A percentile compares a stretch with the other conserved stretches of the same genome.
Conservation (phyloP, 2,113 vertebrate genomes). For the Tympanuchus pallidicinctus region DNA sequence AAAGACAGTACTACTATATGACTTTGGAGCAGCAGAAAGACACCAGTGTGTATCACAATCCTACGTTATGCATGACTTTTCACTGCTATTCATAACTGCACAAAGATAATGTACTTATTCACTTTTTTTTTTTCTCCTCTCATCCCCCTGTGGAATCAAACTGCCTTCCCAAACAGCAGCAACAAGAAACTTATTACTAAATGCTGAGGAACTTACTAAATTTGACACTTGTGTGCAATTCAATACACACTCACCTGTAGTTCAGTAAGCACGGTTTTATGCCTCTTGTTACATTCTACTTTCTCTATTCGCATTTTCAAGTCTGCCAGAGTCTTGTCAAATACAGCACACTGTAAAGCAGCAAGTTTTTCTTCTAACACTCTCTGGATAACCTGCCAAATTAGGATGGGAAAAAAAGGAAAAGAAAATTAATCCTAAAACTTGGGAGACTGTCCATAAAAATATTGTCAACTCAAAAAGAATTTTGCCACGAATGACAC, state of each 20-base stretch:
- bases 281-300: conserved; percentile 90
- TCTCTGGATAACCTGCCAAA: conserved; percentile 88
- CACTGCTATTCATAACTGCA: not conserved
- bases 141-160: not conserved
- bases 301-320: conserved; percentile 92
- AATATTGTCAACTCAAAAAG: not conserved
- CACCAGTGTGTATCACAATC: accelerated
- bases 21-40: not conserved
- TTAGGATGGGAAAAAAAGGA: not conserved
- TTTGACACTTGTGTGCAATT: not conserved
- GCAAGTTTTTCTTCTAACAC: conserved; percentile 90
- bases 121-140: not conserved
- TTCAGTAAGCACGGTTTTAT: conserved; percentile 89
- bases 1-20: not conserved
- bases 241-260: conserved; percentile 84
- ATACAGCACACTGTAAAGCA: conserved; percentile 85
- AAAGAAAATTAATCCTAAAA: not conserved
- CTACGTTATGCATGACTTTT: not conserved
- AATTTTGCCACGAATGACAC: not conserved
- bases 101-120: not conserved
- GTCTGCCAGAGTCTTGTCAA: conserved; percentile 90
- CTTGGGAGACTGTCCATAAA: not conserved
- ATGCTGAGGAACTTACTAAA: not conserved
- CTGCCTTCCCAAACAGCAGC: not conserved
- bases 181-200: not conserved